These are phyloP conservation scores for Acheta domesticus DNA, from an alignment of 2,888 invertebrate genomes.

Conservation along the genomic window DNA sequence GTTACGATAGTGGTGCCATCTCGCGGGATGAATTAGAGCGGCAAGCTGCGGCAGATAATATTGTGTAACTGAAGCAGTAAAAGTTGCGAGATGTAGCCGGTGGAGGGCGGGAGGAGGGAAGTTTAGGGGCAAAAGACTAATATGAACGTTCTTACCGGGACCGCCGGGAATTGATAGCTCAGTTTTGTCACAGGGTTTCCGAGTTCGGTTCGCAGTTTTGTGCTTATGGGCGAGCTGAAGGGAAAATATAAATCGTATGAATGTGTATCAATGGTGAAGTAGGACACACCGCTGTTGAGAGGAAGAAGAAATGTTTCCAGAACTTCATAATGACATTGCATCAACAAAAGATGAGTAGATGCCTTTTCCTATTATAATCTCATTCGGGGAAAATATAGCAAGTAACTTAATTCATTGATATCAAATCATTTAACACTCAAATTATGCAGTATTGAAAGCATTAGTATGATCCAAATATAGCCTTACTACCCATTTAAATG, in stretches of 20 bases:
- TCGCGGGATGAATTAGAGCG: conserved; percentile 9
- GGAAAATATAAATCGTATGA: not conserved
- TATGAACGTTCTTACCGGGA: not conserved
- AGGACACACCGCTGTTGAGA: no score
- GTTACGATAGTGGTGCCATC: conserved; percentile 10
- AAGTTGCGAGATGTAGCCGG: conserved; percentile 1
- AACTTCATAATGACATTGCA: no score
- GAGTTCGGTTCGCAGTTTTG: not conserved
- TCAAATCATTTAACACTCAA: no score
- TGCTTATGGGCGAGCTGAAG: not conserved
- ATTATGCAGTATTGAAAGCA: no score
- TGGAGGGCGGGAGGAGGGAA: not conserved
- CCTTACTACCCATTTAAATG: no score
- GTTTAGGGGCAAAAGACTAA: not conserved
- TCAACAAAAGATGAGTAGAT: no score
- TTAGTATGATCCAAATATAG: no score
- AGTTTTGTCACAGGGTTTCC: not conserved
- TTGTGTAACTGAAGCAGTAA: conserved; percentile 18
- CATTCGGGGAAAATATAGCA: no score
- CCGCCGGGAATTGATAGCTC: not conserved
- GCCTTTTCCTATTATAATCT: no score
- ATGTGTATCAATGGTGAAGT: no score
- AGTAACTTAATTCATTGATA: no score
- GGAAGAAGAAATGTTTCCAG: no score
- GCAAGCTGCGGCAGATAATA: not conserved